Evolutionary conservation across 2,113 vertebrate genomes (phyloP), one percentile per base, ranked within the genome.

Genomic region (Alaudala cheleensis): DNA sequence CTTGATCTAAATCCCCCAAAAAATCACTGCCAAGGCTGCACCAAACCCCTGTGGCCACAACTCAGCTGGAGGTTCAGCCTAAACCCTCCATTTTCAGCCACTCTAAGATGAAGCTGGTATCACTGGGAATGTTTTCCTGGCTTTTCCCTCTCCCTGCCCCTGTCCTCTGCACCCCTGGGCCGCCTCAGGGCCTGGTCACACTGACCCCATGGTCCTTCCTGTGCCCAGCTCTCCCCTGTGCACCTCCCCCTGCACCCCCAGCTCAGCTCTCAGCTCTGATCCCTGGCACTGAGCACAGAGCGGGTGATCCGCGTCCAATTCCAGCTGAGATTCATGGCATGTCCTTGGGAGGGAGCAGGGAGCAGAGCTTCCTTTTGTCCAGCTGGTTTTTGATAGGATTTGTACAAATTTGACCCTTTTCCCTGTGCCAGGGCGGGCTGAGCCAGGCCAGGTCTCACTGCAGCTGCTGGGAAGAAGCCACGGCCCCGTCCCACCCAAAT

Each of bases 231-330:
- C 82, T 73, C 23, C 86, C 79, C 79, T 34, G 51, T 12, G 39
- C n/a, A 2, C 88, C 51, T 18, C 45, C n/a, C 18, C 14, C 1
- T 0, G 51, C 57, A 2, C 6, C 42, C 61, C n/a, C 3, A 22
- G 73, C 84, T 62, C 81, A 11, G 78, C 67, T 81, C 72, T 2
- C 19, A 2, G 21, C 24, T 45, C 56, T 64, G n/a, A 60, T 72
- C 87, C 67, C 81, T 71, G 81, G 84, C 90, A 54, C 74, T 14
- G 33, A n/a, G 2, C 54, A 24, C 12, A 3, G 18, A 71, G 4
- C 49, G 31, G 62, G 56, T 31, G 92, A 86, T 33, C 64, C 2
- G 0, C 9, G 54, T 11, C 77, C 53, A 50, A 8, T 28, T 44
- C 81, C 21, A 51, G 87, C 57, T 76, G 34, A 91, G 84, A 60